Conservation (phyloP, 2,888 invertebrate species). For the Luffia ferchaultella region DNA sequence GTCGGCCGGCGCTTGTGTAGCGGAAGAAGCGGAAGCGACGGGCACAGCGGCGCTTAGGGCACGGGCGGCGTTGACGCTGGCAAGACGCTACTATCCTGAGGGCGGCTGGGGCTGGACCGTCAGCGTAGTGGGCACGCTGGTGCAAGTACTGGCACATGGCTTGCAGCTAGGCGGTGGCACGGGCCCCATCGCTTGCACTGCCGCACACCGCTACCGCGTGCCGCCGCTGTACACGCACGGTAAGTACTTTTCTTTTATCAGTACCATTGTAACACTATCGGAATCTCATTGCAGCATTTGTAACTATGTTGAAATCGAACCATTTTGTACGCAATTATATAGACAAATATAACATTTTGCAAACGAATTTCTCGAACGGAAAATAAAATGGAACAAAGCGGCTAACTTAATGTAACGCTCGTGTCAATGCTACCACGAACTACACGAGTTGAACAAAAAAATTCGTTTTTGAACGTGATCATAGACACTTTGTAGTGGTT, state of each 20-base stretch:
- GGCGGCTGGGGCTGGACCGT: conserved; percentile 90
- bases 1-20: conserved; percentile 57
- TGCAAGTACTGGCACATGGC: conserved; percentile 78
- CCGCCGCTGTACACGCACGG: conserved; percentile 71
- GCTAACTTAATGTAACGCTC: not conserved
- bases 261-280: not conserved
- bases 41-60: conserved; percentile 60
- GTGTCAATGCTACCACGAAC: too few species aligned
- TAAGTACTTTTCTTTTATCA: conserved; percentile 30
- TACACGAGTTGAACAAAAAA: too few species aligned
- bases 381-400: not conserved
- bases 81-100: conserved; percentile 84
- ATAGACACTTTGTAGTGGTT: too few species aligned
- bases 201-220: conserved; percentile 69
- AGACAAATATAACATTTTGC: not conserved
- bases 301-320: not conserved
- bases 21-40: conserved; percentile 51
- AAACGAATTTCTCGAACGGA: not conserved
- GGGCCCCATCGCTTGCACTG: conserved; percentile 70
- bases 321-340: not conserved
- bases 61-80: conserved; percentile 70
- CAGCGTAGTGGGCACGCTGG: conserved; percentile 74
- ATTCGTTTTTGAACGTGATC: too few species aligned
- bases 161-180: conserved; percentile 75
- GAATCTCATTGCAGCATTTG: conserved; percentile 3